phyloP scores from a whole-genome alignment of 2,113 vertebrate genomes.

The Hassar affinis region DNA sequence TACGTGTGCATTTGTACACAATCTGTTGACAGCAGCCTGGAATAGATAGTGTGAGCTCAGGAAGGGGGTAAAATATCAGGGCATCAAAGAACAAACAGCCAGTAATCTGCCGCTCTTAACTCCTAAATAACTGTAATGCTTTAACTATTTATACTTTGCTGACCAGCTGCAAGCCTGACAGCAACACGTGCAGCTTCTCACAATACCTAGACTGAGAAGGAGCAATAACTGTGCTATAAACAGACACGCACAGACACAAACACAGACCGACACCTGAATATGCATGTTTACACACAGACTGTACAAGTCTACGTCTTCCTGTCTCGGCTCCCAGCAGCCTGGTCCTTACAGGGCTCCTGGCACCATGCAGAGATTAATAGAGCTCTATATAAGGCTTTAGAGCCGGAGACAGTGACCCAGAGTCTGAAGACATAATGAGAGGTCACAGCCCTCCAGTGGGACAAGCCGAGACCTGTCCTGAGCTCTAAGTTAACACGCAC shows the following conservation, averaged over 20 bases:
- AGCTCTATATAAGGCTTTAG: conserved; percentile 39
- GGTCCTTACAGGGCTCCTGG: conserved; percentile 17
- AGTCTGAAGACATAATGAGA: conserved; percentile 35
- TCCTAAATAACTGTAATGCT: conserved; percentile 61
- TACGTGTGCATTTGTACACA: conserved; percentile 6
- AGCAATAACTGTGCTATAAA: conserved; percentile 31
- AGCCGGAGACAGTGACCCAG: conserved; percentile 26
- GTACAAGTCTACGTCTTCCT: not conserved
- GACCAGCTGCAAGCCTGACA: conserved; percentile 35
- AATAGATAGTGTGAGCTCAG: conserved; percentile 41
- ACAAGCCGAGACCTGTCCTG: conserved; percentile 28
- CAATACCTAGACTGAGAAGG: conserved; percentile 14
- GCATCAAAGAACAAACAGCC: conserved; percentile 48
- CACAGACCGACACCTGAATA: conserved; percentile 1
- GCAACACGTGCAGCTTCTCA: conserved; percentile 16
- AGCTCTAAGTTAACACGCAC: conserved; percentile 12
- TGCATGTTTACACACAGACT: not conserved
- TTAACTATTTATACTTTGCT: conserved; percentile 61
- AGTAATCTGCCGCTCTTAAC: conserved; percentile 57
- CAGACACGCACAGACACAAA: conserved; percentile 12
- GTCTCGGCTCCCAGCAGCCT: not conserved
- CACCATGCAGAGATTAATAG: conserved; percentile 20
- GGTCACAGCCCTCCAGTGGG: conserved; percentile 33
- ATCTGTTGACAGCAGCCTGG: conserved; percentile 52
- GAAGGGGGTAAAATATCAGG: conserved; percentile 29